phyloP scores from a whole-genome alignment of 2,888 invertebrate species.

The Periphyllus acericola region DNA sequence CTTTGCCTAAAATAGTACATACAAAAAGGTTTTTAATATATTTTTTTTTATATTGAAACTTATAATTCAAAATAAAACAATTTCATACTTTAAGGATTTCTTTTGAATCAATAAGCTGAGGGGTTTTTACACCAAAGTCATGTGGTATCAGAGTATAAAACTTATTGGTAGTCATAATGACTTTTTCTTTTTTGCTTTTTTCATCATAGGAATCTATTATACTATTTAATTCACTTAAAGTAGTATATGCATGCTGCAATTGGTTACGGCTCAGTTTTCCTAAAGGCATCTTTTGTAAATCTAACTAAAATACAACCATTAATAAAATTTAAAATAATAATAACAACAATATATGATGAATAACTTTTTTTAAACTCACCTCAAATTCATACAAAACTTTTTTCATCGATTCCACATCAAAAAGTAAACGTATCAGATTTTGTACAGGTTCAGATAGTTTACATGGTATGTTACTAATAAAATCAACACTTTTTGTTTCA shows the following conservation, averaged over 20 bases:
- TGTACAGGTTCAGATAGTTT: conserved; percentile 82
- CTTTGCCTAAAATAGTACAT: conserved; percentile 70
- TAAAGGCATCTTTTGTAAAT: conserved; percentile 97
- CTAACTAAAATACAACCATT: conserved; percentile 71
- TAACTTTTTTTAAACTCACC: conserved; percentile 68
- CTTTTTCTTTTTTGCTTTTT: conserved; percentile 68
- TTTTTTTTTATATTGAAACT: too few species aligned
- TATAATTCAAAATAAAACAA: not conserved
- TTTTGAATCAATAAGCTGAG: conserved; percentile 81
- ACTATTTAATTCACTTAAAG: conserved; percentile 77
- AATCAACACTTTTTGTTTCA: conserved; percentile 40
- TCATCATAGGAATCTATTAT: conserved; percentile 70
- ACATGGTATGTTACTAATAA: conserved; percentile 68
- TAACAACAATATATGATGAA: not conserved
- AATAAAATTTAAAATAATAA: not conserved
- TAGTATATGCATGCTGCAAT: conserved; percentile 84
- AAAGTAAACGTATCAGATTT: conserved; percentile 84
- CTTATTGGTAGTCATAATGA: conserved; percentile 88
- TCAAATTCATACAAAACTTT: conserved; percentile 93
- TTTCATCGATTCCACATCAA: conserved; percentile 93
- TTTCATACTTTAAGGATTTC: conserved; percentile 75
- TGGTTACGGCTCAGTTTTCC: conserved; percentile 94
- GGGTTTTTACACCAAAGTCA: conserved; percentile 85
- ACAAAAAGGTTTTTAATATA: not conserved
- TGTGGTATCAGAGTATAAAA: conserved; percentile 98